Base-by-base conservation (phyloP, 1,140 invertebrate genomes). In the Sycophaga agraensis region DNA sequence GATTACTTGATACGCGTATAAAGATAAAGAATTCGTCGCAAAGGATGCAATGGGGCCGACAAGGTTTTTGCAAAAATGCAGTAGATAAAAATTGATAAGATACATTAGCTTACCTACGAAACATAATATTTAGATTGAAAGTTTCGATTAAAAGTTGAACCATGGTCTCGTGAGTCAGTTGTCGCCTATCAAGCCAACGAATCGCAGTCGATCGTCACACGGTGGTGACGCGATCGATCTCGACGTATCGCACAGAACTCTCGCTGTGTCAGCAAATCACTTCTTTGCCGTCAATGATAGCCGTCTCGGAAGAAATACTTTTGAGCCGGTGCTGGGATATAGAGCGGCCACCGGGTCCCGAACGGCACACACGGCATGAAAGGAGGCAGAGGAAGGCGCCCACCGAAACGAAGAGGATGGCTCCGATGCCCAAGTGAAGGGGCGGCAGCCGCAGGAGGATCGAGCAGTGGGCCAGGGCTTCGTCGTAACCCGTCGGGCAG, bases 241-340 rank as follows among this genome's bases (percentile, higher is more conserved):
- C 91, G 72, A 93, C 89, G 82, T 92, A 93, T 78, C 91, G 89
- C 81, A 92, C 91, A 88, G 91, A 92, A 89, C 89, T 90, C 85
- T 92, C 90, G 87, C 86, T 91, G 85, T 91, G 91, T 93, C 91
- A 93, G 91, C 91, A 92, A 85, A 92, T 91, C 80, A 92, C 89
- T 80, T 92, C 91, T 77, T 92, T 91, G 68, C 90, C 89, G 68
- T 90, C 89, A 72, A 91, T 86, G 65, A 90, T 89, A 57, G 88
- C 88, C 51, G 89, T 90, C 77, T 90, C 89, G 65, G 86, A 90
- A 59, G 87, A 88, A 12, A 91, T 81, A 65, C 88, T 90, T 71
- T 91, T 90, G 34, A 91, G 82, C 2, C 89, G 84, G 59, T 89
- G 88, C 70, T 91, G 89, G 14, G 90, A 83, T 40, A 89, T 88